Percentiles rank a stretch among this genome's conserved stretches.
These are phyloP conservation scores for Metridium senile DNA, from an alignment of 92 coral and sea anemone species.

Conservation along the genomic window DNA sequence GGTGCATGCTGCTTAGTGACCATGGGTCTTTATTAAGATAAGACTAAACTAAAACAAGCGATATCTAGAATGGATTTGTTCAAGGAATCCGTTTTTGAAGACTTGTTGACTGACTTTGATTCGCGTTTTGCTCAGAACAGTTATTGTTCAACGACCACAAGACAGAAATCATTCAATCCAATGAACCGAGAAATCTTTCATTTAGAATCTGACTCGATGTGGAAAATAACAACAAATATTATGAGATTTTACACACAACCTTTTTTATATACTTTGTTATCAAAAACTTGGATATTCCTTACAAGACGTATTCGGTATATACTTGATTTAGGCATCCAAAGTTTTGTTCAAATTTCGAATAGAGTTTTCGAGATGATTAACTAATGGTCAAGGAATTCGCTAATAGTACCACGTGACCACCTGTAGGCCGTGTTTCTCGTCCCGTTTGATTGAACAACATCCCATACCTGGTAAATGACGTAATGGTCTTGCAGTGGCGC, in stretches of 20 bases:
- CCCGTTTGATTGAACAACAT: constrained; percentile 33
- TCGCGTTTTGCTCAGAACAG: too few species aligned
- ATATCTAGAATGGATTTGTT: too few species aligned
- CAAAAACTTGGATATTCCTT: not conserved
- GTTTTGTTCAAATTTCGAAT: not conserved
- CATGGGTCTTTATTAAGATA: too few species aligned
- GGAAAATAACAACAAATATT: constrained; percentile 8
- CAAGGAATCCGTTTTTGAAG: too few species aligned
- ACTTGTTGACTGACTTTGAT: too few species aligned
- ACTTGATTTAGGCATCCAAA: constrained; percentile 1
- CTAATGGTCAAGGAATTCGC: constrained; percentile 55
- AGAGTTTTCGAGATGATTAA: constrained; percentile 29
- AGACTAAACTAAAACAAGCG: too few species aligned
- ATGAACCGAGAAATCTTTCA: constrained; percentile 25
- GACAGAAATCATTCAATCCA: constrained; percentile 10
- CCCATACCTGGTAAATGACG: constrained; percentile 59
- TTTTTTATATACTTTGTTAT: not conserved
- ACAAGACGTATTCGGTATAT: not conserved
- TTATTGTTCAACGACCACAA: constrained; percentile 17
- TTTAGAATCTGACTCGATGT: constrained; percentile 7
- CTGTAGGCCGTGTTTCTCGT: constrained; percentile 22
- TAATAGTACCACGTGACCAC: constrained; percentile 31
- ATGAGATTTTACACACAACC: not conserved
- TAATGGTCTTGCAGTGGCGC: constrained; percentile 49
- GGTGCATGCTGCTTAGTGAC: too few species aligned